Conservation (phyloP, 2,797 vertebrate species). For the Echeneis naucrates region DNA sequence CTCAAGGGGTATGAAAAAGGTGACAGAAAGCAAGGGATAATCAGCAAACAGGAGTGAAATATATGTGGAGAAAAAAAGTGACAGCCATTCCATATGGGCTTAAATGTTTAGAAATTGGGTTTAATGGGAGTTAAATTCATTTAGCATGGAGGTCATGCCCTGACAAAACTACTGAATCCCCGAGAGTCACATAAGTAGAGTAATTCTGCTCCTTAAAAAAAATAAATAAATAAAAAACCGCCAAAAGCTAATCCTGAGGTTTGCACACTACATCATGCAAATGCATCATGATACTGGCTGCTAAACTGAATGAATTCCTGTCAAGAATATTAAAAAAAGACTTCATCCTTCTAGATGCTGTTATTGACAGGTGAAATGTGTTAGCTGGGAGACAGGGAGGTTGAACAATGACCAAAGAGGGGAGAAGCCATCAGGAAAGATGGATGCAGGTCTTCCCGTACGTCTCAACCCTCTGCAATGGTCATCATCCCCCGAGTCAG, state of each 20-base stretch:
- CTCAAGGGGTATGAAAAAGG: background rate
- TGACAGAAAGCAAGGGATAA: slow-evolving; percentile 15
- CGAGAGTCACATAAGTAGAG: slow-evolving; percentile 29
- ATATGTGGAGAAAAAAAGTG: background rate
- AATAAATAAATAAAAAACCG: too few species aligned
- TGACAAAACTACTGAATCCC: background rate
- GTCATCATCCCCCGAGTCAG: slow-evolving; percentile 53
- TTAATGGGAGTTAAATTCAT: slow-evolving; percentile 40
- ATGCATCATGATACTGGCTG: slow-evolving; percentile 36
- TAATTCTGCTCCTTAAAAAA: slow-evolving; percentile 32
- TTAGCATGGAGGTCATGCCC: slow-evolving; percentile 19
- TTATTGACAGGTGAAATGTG: background rate
- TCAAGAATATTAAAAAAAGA: background rate
- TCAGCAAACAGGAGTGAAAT: background rate
- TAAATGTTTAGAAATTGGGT: slow-evolving; percentile 43
- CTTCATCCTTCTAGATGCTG: background rate
- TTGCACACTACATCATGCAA: slow-evolving; percentile 7
- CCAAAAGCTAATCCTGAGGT: slow-evolving; percentile 8
- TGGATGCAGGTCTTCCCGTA: background rate
- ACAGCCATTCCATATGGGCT: slow-evolving; percentile 28
- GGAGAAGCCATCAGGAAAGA: slow-evolving; percentile 10
- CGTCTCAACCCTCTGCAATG: slow-evolving; percentile 35
- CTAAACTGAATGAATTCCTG: slow-evolving; percentile 13
- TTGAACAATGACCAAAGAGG: slow-evolving; percentile 6
- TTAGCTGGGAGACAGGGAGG: background rate